These are phyloP conservation scores for Xyrauchen texanus DNA, from an alignment of 2,113 vertebrate species.

Conservation along the genomic window DNA sequence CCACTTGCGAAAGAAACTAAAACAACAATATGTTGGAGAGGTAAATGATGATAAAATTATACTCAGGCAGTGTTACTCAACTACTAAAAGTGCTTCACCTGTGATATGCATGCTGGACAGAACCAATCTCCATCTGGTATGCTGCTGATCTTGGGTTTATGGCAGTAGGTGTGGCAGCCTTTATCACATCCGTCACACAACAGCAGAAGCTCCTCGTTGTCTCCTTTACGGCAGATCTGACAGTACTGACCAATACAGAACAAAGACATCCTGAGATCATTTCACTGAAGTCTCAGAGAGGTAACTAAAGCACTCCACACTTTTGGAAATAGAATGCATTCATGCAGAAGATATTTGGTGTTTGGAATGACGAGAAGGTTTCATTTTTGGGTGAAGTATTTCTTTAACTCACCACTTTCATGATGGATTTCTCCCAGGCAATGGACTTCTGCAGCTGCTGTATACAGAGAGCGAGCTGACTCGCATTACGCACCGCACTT, in stretches of 20 bases:
- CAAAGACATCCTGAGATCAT: no score
- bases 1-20: no score
- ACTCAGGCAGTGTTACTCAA: no score
- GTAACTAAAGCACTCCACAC: no score
- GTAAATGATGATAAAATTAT: no score
- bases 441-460: constrained; percentile 90
- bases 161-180: constrained; percentile 90
- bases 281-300: no score
- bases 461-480: constrained; percentile 87
- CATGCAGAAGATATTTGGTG: no score
- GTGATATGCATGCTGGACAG: constrained; percentile 87
- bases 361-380: no score
- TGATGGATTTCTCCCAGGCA: constrained; percentile 92
- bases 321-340: no score
- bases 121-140: constrained; percentile 91
- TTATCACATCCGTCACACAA: constrained; percentile 89
- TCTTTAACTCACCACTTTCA: constrained; percentile 86
- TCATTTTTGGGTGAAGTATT: no score
- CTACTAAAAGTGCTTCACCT: constrained; percentile 68
- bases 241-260: constrained; percentile 75
- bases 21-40: no score
- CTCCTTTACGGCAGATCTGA: constrained; percentile 87
- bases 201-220: constrained; percentile 86
- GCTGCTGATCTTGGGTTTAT: constrained; percentile 84
- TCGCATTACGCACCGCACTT: constrained; percentile 81